phyloP scores from a whole-genome alignment of 2,113 vertebrate species.

The Hepsetus odoe region DNA sequence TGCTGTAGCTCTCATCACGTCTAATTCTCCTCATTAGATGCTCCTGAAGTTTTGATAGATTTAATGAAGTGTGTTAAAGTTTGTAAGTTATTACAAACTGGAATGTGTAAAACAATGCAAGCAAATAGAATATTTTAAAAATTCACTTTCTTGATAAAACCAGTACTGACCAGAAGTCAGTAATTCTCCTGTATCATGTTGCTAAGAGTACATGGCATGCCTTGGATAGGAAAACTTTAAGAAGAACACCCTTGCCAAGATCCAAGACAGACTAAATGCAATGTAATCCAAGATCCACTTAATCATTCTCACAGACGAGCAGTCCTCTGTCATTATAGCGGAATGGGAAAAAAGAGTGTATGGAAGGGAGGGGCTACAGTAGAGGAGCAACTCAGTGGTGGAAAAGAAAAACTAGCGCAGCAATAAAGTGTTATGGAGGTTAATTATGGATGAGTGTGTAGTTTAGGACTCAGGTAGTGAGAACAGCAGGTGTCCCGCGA shows the following conservation, averaged over 20 bases:
- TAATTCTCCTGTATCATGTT: too few relatives aligned
- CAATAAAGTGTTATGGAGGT: slow-evolving; percentile 78
- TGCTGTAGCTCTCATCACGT: background rate
- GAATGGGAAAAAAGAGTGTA: slow-evolving; percentile 58
- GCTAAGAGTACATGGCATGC: slow-evolving; percentile 41
- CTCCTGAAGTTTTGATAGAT: background rate
- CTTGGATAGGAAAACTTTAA: slow-evolving; percentile 53
- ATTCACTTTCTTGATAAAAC: too few relatives aligned
- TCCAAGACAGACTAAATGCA: slow-evolving; percentile 31
- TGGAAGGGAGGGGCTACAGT: slow-evolving; percentile 60
- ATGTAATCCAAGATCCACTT: slow-evolving; percentile 43
- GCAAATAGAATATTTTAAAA: too few relatives aligned
- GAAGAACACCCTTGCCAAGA: slow-evolving; percentile 31
- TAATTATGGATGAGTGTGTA: slow-evolving; percentile 79
- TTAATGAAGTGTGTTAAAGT: background rate
- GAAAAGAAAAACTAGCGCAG: slow-evolving; percentile 72
- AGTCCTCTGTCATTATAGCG: slow-evolving; percentile 45
- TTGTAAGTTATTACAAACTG: background rate
- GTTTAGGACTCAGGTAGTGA: slow-evolving; percentile 71
- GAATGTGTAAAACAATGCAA: too few relatives aligned
- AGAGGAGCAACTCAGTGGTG: slow-evolving; percentile 65
- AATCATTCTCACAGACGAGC: slow-evolving; percentile 50
- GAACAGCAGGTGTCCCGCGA: slow-evolving; percentile 74
- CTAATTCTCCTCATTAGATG: background rate
- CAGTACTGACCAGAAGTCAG: too few relatives aligned